A percentile compares a stretch with the other conserved stretches of the same genome.
phyloP scores from a whole-genome alignment of 1,140 invertebrate species.

The Trachymyrmex cornetzi region DNA sequence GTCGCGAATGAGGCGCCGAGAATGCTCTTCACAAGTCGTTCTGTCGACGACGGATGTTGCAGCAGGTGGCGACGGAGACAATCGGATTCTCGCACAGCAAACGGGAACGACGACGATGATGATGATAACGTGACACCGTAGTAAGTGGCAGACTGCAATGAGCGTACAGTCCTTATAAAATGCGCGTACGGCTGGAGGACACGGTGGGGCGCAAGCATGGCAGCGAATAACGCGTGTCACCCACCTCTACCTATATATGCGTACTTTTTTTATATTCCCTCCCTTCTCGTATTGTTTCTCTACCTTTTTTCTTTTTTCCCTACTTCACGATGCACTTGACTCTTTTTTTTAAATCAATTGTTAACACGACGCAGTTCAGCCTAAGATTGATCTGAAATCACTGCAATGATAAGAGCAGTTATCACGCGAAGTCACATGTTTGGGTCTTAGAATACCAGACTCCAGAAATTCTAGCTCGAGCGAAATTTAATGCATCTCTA shows the following conservation, averaged over 20 bases:
- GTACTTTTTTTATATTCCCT: not conserved
- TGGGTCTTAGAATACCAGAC: not conserved
- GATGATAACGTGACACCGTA: slow-evolving; percentile 26
- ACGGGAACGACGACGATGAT: not conserved
- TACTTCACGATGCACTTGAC: not conserved
- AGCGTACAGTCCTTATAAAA: slow-evolving; percentile 66
- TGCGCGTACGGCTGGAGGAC: slow-evolving; percentile 21
- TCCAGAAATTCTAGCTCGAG: not conserved
- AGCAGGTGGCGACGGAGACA: not conserved
- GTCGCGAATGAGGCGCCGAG: slow-evolving; percentile 57
- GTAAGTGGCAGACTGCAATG: slow-evolving; percentile 59
- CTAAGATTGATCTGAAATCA: not conserved
- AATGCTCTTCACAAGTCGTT: not conserved
- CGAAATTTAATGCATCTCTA: not conserved
- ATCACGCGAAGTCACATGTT: slow-evolving; percentile 5
- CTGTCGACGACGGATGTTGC: not conserved
- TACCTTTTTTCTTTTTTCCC: not conserved
- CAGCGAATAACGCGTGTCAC: slow-evolving; percentile 18
- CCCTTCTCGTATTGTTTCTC: not conserved
- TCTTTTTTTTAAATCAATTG: not conserved
- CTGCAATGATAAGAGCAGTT: not conserved
- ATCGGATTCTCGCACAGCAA: not conserved
- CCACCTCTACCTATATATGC: not conserved
- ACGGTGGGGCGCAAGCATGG: slow-evolving; percentile 73
- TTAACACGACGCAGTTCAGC: not conserved